Percentiles rank a stretch among this genome's conserved stretches.
Conservation (phyloP, 53 echinoderm and acorn worm species). For the Astropecten irregularis region DNA sequence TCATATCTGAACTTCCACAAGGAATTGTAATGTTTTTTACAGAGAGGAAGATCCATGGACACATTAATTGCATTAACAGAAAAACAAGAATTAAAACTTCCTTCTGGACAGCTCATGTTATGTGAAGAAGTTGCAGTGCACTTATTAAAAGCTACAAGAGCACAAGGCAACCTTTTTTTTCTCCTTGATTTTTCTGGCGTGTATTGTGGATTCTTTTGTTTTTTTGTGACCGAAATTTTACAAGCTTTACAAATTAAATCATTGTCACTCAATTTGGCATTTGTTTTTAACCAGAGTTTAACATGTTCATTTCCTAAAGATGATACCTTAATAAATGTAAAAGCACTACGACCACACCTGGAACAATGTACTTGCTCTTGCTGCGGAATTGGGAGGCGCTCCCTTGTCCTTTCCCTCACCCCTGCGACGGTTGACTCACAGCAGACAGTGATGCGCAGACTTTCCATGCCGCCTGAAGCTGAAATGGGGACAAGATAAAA, state of each 20-base stretch:
- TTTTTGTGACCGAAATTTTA: conserved; percentile 15
- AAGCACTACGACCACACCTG: neutral
- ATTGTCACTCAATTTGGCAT: conserved; percentile 9
- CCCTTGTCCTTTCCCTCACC: no score
- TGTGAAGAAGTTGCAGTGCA: neutral
- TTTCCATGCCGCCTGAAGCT: no score
- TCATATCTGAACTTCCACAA: neutral
- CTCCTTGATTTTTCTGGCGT: conserved; percentile 20
- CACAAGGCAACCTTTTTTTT: neutral
- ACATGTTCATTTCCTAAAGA: conserved; percentile 3
- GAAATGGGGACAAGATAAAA: no score
- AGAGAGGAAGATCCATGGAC: neutral
- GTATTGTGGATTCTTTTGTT: neutral
- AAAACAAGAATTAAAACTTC: conserved; percentile 10
- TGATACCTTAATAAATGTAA: neutral
- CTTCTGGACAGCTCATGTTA: conserved; percentile 4
- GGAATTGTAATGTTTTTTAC: conserved; percentile 15
- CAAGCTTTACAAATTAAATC: conserved; percentile 28
- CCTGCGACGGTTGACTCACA: no score
- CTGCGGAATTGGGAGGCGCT: no score
- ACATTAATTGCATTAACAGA: neutral
- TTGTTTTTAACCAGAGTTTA: conserved; percentile 5
- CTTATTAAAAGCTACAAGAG: neutral
- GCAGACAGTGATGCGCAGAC: no score
- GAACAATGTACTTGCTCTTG: neutral